These are phyloP conservation scores for Mimas tiliae DNA, from an alignment of 2,888 invertebrate species.

Conservation along the genomic window DNA sequence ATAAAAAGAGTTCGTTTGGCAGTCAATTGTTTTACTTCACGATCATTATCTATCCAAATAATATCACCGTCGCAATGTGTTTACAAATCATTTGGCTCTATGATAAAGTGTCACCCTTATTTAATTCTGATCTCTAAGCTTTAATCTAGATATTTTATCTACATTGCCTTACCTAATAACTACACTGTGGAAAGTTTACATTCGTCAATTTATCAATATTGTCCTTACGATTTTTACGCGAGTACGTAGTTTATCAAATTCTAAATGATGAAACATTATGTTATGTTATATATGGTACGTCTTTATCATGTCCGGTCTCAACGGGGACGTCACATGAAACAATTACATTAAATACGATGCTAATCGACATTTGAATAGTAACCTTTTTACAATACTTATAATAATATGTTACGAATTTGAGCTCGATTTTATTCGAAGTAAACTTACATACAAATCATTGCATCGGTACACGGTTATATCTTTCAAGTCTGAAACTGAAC, in stretches of 20 bases:
- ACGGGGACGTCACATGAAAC: constrained; percentile 76
- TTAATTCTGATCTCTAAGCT: constrained; percentile 58
- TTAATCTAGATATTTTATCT: constrained; percentile 74
- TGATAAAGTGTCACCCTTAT: constrained; percentile 61
- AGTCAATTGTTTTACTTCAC: constrained; percentile 77
- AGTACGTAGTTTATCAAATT: constrained; percentile 81
- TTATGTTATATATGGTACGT: constrained; percentile 46
- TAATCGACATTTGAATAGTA: constrained; percentile 74
- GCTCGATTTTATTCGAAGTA: constrained; percentile 82
- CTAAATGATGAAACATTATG: constrained; percentile 76
- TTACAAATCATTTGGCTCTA: constrained; percentile 68
- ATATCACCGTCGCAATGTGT: constrained; percentile 73
- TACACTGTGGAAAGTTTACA: constrained; percentile 72
- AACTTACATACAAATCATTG: constrained; percentile 67
- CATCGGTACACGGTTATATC: constrained; percentile 47
- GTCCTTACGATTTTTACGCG: constrained; percentile 83
- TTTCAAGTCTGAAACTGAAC: constrained; percentile 54
- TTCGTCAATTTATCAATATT: constrained; percentile 82
- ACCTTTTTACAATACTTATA: constrained; percentile 71
- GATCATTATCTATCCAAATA: constrained; percentile 74
- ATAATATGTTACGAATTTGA: constrained; percentile 73
- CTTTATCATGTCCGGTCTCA: constrained; percentile 72
- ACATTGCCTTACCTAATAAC: constrained; percentile 70
- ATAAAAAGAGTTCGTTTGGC: constrained; percentile 82
- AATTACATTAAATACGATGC: constrained; percentile 62